Percentiles rank a stretch among this genome's conserved stretches.
Conservation (phyloP, 1,140 invertebrate species). For the Charaxes varanes region DNA sequence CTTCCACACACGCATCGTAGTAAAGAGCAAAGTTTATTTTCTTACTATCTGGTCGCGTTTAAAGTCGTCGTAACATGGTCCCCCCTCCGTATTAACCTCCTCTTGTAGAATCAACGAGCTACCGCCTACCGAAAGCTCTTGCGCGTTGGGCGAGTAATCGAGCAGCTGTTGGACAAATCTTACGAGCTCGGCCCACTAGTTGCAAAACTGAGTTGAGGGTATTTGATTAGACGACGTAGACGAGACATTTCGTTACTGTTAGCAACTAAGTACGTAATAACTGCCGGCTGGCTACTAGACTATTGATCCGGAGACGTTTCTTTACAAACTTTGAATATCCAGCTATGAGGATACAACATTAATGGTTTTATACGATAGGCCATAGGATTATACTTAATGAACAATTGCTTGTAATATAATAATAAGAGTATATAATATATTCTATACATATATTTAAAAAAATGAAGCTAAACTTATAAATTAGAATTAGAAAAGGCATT, state of each 20-base stretch:
- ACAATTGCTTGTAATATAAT: too few relatives aligned
- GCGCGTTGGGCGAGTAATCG: constrained; percentile 28
- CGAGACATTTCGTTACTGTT: constrained; percentile 33
- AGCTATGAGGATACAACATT: too few relatives aligned
- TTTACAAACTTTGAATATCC: constrained; percentile 4
- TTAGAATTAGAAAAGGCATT: too few relatives aligned
- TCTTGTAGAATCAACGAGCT: constrained; percentile 7
- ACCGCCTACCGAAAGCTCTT: constrained; percentile 27
- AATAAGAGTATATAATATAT: too few relatives aligned
- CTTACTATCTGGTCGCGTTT: too few relatives aligned
- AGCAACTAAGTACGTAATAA: constrained; percentile 17
- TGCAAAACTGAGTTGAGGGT: constrained; percentile 49
- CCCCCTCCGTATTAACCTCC: constrained; percentile 34
- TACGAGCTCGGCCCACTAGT: constrained; percentile 59
- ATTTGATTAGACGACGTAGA: constrained; percentile 43
- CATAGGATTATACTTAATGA: too few relatives aligned
- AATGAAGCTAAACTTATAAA: too few relatives aligned
- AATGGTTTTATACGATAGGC: too few relatives aligned
- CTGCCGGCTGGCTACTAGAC: constrained; percentile 12
- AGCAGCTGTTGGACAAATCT: constrained; percentile 59
- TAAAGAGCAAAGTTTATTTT: too few relatives aligned
- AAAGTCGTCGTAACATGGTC: too few relatives aligned
- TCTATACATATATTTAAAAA: too few relatives aligned
- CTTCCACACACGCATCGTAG: too few relatives aligned
- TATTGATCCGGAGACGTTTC: constrained; percentile 14